A percentile compares a stretch with the other conserved stretches of the same genome.
Conservation (phyloP, 2,888 invertebrate species). For the Anthophora plumipes region DNA sequence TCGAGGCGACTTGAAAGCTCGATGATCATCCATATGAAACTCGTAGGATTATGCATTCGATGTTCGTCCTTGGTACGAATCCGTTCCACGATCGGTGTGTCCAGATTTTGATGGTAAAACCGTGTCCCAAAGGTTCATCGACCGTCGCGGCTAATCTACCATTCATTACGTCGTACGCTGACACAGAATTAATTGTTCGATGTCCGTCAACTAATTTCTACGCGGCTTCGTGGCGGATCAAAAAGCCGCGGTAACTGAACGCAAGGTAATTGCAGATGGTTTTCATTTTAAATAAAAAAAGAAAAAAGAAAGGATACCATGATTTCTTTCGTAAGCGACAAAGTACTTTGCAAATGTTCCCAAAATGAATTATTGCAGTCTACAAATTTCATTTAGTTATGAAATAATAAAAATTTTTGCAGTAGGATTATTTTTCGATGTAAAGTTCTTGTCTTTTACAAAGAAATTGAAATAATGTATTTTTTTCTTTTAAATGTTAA, state of each 20-base stretch:
- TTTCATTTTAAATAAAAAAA: not conserved
- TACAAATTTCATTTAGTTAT: too few relatives aligned
- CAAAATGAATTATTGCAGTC: too few relatives aligned
- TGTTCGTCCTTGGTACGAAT: constrained; percentile 38
- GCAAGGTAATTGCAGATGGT: not conserved
- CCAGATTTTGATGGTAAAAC: constrained; percentile 38
- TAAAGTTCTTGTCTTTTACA: too few relatives aligned
- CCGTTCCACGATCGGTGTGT: constrained; percentile 30
- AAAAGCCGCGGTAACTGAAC: not conserved
- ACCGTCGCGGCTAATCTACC: constrained; percentile 31
- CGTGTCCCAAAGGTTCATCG: constrained; percentile 38
- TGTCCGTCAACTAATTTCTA: constrained; percentile 29
- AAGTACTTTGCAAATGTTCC: too few relatives aligned
- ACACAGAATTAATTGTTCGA: constrained; percentile 33
- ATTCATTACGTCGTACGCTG: constrained; percentile 25
- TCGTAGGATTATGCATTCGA: constrained; percentile 40
- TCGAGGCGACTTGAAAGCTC: not conserved
- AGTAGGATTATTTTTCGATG: too few relatives aligned
- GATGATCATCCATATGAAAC: constrained; percentile 28
- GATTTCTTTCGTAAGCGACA: too few relatives aligned
- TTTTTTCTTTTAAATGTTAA: too few relatives aligned
- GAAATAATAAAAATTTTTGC: too few relatives aligned
- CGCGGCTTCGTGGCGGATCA: not conserved
- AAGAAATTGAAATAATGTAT: too few relatives aligned
- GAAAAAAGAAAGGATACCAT: too few relatives aligned